A percentile compares a stretch with the other conserved stretches of the same genome.
These are phyloP conservation scores for Palythoa grandis DNA, from an alignment of 92 coral and sea anemone species.

Conservation along the genomic window DNA sequence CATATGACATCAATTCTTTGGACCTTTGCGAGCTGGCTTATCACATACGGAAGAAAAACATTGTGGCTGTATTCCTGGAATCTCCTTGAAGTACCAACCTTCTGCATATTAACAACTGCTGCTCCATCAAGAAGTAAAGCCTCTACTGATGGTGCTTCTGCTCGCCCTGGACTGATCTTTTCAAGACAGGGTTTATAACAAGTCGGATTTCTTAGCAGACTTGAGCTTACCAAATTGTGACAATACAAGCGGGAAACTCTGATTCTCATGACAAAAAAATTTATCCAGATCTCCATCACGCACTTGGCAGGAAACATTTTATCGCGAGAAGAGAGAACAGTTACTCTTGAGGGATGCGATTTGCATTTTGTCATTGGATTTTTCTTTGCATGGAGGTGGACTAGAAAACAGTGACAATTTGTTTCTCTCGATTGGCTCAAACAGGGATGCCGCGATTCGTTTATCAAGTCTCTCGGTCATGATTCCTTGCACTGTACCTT, in stretches of 20 bases:
- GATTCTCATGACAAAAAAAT: constrained; percentile 68
- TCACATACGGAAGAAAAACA: constrained; percentile 59
- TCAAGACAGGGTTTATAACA: constrained; percentile 58
- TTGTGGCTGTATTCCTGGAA: constrained; percentile 62
- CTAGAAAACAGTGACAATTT: too few relatives aligned
- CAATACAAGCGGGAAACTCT: constrained; percentile 60
- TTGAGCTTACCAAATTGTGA: constrained; percentile 7
- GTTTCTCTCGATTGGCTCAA: too few relatives aligned
- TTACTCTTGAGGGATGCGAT: constrained; percentile 70
- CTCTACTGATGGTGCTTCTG: constrained; percentile 50
- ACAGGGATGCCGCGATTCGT: too few relatives aligned
- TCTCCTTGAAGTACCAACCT: constrained; percentile 61
- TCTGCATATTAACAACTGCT: constrained; percentile 72
- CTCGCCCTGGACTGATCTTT: constrained; percentile 50
- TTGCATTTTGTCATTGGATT: constrained; percentile 52
- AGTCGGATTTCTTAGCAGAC: constrained; percentile 62
- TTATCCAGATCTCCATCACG: constrained; percentile 63
- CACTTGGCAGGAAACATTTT: constrained; percentile 66
- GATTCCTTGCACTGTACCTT: too few relatives aligned
- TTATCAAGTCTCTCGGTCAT: too few relatives aligned
- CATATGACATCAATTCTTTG: not conserved
- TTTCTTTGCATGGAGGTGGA: constrained; percentile 19
- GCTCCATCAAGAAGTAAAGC: constrained; percentile 68
- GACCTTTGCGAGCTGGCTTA: not conserved
- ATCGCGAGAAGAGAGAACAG: constrained; percentile 70